Percentiles rank a stretch among this genome's conserved stretches.
These are phyloP conservation scores for Meghimatium bilineatum DNA, from an alignment of 2,888 invertebrate species.

Conservation along the genomic window DNA sequence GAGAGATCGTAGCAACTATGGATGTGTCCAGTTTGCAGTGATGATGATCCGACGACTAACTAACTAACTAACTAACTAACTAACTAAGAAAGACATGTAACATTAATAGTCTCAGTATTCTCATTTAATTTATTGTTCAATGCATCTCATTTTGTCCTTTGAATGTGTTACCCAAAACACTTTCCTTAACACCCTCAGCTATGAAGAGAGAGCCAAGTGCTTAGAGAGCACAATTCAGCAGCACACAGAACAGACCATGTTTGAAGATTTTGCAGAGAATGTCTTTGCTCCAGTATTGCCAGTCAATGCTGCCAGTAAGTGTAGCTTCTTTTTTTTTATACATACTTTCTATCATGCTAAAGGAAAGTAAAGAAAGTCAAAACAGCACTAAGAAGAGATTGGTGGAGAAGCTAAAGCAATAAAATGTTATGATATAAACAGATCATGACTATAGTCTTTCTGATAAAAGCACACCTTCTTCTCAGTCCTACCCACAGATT, in stretches of 20 bases:
- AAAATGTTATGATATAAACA: too few relatives aligned
- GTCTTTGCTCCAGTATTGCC: constrained; percentile 78
- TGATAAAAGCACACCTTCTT: too few relatives aligned
- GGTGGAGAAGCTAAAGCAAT: background rate
- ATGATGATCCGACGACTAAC: too few relatives aligned
- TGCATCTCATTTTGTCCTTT: background rate
- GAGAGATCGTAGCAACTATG: too few relatives aligned
- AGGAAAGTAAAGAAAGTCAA: background rate
- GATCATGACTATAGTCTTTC: too few relatives aligned
- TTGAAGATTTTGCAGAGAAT: constrained; percentile 87
- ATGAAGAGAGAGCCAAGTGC: constrained; percentile 91
- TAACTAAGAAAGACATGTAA: too few relatives aligned
- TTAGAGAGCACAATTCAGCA: constrained; percentile 89
- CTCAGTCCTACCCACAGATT: too few relatives aligned
- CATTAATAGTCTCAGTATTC: too few relatives aligned
- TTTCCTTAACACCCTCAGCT: constrained; percentile 80
- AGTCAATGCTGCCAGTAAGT: constrained; percentile 68
- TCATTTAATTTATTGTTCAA: too few relatives aligned
- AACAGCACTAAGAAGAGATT: background rate
- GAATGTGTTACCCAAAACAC: background rate
- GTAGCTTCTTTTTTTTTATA: background rate
- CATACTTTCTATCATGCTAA: background rate
- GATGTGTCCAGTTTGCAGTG: too few relatives aligned
- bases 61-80: too few relatives aligned
- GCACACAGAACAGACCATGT: constrained; percentile 91